Evolutionary conservation across 2,113 vertebrate genomes (phyloP).

Genomic region (Neoarius graeffei): DNA sequence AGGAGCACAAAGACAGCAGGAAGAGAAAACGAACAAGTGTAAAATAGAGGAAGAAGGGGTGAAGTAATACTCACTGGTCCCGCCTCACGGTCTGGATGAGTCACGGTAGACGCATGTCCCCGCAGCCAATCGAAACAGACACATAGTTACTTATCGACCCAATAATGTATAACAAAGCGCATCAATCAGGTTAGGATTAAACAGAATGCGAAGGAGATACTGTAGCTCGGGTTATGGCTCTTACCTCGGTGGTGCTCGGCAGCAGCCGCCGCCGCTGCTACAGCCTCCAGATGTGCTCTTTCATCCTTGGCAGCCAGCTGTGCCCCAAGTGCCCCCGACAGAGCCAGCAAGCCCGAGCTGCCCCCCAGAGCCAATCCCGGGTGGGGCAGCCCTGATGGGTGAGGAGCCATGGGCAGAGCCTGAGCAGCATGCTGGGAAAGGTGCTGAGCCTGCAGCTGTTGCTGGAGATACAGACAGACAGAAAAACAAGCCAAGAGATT

Average conservation of each 20-base stretch:
- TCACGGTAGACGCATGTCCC: constrained; percentile 55
- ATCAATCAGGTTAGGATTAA: background rate
- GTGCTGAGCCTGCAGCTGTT: constrained; percentile 90
- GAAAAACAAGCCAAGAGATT: constrained; percentile 14
- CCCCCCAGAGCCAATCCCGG: constrained; percentile 77
- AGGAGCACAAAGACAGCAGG: background rate
- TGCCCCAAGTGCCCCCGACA: constrained; percentile 81
- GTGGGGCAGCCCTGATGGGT: constrained; percentile 79
- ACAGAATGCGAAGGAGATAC: background rate
- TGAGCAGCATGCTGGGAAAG: constrained; percentile 84
- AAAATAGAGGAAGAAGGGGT: background rate
- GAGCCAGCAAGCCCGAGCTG: constrained; percentile 79
- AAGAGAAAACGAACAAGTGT: constrained; percentile 19
- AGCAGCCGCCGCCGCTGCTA: constrained; percentile 59
- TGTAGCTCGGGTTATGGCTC: background rate
- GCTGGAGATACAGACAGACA: constrained; percentile 65
- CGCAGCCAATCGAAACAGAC: constrained; percentile 57
- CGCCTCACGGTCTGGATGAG: constrained; percentile 72
- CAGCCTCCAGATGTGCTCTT: constrained; percentile 76
- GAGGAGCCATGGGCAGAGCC: constrained; percentile 78
- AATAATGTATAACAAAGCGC: constrained; percentile 16
- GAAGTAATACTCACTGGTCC: constrained; percentile 72
- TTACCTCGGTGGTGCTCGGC: constrained; percentile 83
- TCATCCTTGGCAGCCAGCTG: constrained; percentile 87
- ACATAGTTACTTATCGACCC: constrained; percentile 38